Percentiles rank a stretch among this genome's conserved stretches.
Evolutionary conservation across 2,888 invertebrate species (phyloP).

Genomic region (Drosophila mulleri): DNA sequence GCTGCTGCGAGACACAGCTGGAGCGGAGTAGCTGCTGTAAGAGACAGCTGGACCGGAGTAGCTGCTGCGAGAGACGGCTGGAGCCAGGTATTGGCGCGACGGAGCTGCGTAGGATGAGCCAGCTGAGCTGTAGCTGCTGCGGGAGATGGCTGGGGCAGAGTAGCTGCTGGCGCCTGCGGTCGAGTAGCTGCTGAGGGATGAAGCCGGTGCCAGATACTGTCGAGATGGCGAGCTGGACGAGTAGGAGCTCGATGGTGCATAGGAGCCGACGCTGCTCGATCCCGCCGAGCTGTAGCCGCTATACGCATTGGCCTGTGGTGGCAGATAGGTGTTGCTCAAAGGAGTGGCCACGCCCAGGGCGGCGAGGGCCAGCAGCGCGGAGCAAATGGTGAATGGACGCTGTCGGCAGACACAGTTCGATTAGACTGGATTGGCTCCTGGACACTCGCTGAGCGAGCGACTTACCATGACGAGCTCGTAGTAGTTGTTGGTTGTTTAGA

Average conservation of each 20-base stretch:
- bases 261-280: conserved; percentile 28
- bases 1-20: conserved; percentile 11
- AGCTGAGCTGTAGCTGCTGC: conserved; percentile 21
- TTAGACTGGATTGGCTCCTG: neutral
- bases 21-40: conserved; percentile 36
- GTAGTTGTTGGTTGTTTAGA: conserved; percentile 32
- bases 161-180: conserved; percentile 16
- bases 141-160: conserved; percentile 23
- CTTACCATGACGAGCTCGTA: conserved; percentile 57
- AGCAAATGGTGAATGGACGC: conserved; percentile 48
- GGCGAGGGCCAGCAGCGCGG: conserved; percentile 46
- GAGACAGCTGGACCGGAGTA: conserved; percentile 11
- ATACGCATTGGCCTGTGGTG: conserved; percentile 57
- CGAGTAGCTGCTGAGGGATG: conserved; percentile 20
- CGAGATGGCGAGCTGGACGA: conserved; percentile 28
- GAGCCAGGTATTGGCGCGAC: conserved; percentile 40
- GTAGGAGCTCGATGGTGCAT: conserved; percentile 26
- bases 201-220: conserved; percentile 33
- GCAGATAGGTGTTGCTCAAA: conserved; percentile 64
- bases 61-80: conserved; percentile 24
- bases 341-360: conserved; percentile 50
- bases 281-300: conserved; percentile 58
- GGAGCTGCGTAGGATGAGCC: conserved; percentile 32
- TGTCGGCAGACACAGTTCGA: neutral
- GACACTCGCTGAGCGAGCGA: neutral